phyloP scores from a whole-genome alignment of 2,797 vertebrate species.

The Lagodon rhomboides region DNA sequence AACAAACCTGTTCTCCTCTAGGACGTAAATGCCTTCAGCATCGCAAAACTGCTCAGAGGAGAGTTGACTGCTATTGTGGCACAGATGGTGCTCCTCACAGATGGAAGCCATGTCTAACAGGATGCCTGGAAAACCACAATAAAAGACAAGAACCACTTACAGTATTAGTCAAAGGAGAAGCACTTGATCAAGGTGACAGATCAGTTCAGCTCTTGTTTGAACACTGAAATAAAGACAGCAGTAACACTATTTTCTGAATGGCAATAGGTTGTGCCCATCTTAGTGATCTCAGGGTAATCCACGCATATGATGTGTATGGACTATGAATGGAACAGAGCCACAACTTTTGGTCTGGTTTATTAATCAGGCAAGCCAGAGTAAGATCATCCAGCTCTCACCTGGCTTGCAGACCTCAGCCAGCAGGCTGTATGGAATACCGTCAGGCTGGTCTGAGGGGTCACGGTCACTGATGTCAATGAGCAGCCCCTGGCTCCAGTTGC shows the following conservation, averaged over 20 bases:
- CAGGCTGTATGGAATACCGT: slow-evolving; percentile 87
- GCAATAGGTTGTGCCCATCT: neutral
- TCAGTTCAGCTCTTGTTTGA: neutral
- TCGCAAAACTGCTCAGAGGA: slow-evolving; percentile 77
- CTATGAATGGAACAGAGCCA: neutral
- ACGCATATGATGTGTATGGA: neutral
- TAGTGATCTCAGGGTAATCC: neutral
- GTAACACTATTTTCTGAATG: neutral
- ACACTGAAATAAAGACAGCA: neutral
- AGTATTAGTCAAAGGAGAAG: neutral
- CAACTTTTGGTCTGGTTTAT: neutral
- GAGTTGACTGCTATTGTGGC: slow-evolving; percentile 79
- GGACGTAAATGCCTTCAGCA: slow-evolving; percentile 85
- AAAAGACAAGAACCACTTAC: neutral
- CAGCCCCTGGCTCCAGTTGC: slow-evolving; percentile 86
- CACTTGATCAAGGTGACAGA: neutral
- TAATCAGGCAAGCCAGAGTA: neutral
- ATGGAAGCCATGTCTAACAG: slow-evolving; percentile 83
- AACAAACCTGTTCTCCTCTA: slow-evolving; percentile 91
- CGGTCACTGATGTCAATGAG: slow-evolving; percentile 88
- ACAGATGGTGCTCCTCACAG: slow-evolving; percentile 92
- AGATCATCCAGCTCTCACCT: slow-evolving; percentile 79
- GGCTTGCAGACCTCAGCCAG: slow-evolving; percentile 89
- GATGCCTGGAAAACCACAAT: slow-evolving; percentile 79
- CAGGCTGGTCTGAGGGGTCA: slow-evolving; percentile 86